Base-by-base conservation (phyloP, 1,140 invertebrate genomes). In the Piezodorus guildinii region DNA sequence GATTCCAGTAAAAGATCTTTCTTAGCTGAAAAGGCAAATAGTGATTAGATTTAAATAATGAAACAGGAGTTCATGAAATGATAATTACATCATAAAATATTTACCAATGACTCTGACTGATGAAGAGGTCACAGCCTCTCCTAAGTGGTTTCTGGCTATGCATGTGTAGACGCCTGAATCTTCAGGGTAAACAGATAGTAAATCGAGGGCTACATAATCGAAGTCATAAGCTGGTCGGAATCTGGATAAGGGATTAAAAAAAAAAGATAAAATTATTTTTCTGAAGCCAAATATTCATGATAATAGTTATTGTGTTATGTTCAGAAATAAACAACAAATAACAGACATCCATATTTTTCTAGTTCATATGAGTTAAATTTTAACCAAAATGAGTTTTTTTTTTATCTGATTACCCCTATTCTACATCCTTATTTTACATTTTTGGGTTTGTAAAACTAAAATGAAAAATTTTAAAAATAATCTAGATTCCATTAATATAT, bases 211-310 rank as follows among this genome's bases (percentile, higher is more conserved):
- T 9, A 98, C 94, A 73, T 96, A 96, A 73, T 97, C 96, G 75
- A 99, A 97, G 76, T 99, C 96, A 75, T 96, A 91, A 3, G 92
- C 89, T 54, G 94, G 94, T 75, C 92, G 83, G 79, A 97, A 98
- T 65, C 96, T 83, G 73, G 10, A 17, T 15, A 15, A 58, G 2
- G 5, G 23, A 4, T 19, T 58, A 21, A 21, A 8, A 3, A 17
- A 27, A 58, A 58, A 23, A 27, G 15, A 58, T 27, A 19, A 30
- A 30, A 30, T 30, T 30, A 30, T 30, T 4, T 8, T 30, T 30
- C 27, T 8, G 27, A 30, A 30, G 27, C 27, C 27, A 30, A 30
- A n/a, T n/a, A n/a, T n/a, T n/a, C n/a, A n/a, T n/a, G n/a, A n/a
- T n/a, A n/a, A n/a, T n/a, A n/a, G n/a, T n/a, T n/a, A n/a, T n/a